A percentile compares a stretch with the other conserved stretches of the same genome.
Evolutionary conservation across 2,888 invertebrate species (phyloP).

Genomic region (Pseudococcus viburni): DNA sequence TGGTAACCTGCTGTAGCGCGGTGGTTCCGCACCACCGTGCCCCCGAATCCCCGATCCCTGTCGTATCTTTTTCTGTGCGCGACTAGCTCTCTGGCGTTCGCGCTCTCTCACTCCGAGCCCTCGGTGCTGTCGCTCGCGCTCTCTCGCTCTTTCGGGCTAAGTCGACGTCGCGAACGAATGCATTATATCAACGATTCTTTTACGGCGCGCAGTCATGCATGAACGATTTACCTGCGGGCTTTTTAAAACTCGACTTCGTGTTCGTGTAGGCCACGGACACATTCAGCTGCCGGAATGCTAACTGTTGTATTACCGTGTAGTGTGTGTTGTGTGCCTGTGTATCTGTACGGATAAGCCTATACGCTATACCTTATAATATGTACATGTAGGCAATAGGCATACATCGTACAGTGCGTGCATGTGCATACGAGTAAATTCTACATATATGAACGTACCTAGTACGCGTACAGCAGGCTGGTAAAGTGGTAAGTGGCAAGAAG

Average conservation of each 20-base stretch:
- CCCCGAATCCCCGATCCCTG: neutral
- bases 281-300: slow-evolving; percentile 64
- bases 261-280: slow-evolving; percentile 62
- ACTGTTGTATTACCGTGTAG: slow-evolving; percentile 54
- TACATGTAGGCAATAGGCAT: neutral
- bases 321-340: slow-evolving; percentile 3
- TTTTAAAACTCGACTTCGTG: slow-evolving; percentile 60
- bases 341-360: neutral
- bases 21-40: neutral
- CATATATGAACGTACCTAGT: neutral
- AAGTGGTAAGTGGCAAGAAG: neutral
- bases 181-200: slow-evolving; percentile 65
- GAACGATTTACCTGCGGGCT: slow-evolving; percentile 65
- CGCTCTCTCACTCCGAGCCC: neutral
- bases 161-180: slow-evolving; percentile 63
- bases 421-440: neutral
- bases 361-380: neutral
- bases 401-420: no score
- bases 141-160: neutral
- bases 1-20: slow-evolving; percentile 49
- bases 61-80: neutral
- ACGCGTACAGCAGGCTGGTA: neutral
- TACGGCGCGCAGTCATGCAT: slow-evolving; percentile 64
- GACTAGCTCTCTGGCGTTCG: neutral
- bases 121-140: neutral